Conservation (phyloP, 2,113 vertebrate species). For the Hiodon tergisus region DNA sequence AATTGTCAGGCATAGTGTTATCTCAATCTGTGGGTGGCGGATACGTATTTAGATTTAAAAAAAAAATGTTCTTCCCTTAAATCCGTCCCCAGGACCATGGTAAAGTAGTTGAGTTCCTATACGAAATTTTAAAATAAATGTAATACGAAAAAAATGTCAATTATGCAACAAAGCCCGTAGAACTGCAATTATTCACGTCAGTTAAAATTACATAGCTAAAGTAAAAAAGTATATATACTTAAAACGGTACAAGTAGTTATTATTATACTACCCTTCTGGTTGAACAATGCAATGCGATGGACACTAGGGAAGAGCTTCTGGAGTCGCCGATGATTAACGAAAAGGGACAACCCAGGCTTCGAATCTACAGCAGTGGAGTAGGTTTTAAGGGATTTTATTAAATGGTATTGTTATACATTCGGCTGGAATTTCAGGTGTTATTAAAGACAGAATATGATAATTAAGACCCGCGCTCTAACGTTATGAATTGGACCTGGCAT, state of each 20-base stretch:
- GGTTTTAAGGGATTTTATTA: neutral
- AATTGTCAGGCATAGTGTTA: too few relatives aligned
- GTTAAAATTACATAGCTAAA: neutral
- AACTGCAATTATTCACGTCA: too few relatives aligned
- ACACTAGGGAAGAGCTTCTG: conserved; percentile 26
- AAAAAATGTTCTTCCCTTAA: neutral
- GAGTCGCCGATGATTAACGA: conserved; percentile 45
- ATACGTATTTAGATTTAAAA: too few relatives aligned
- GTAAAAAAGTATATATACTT: neutral
- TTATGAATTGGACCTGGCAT: too few relatives aligned
- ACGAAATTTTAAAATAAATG: neutral
- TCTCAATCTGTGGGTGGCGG: too few relatives aligned
- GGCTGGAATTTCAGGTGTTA: too few relatives aligned
- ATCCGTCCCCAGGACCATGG: neutral
- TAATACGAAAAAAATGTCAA: neutral
- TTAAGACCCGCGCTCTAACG: too few relatives aligned
- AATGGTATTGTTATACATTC: too few relatives aligned
- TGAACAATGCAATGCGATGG: conserved; percentile 29
- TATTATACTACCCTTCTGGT: too few relatives aligned
- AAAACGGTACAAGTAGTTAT: too few relatives aligned
- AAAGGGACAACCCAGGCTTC: conserved; percentile 29
- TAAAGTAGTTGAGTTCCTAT: neutral
- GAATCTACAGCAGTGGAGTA: conserved; percentile 21
- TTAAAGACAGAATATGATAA: too few relatives aligned
- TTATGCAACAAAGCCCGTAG: too few relatives aligned